Percentiles rank a stretch among this genome's conserved stretches.
phyloP scores from a whole-genome alignment of 2,888 invertebrate species.

The Lepeophtheirus nordmannii region DNA sequence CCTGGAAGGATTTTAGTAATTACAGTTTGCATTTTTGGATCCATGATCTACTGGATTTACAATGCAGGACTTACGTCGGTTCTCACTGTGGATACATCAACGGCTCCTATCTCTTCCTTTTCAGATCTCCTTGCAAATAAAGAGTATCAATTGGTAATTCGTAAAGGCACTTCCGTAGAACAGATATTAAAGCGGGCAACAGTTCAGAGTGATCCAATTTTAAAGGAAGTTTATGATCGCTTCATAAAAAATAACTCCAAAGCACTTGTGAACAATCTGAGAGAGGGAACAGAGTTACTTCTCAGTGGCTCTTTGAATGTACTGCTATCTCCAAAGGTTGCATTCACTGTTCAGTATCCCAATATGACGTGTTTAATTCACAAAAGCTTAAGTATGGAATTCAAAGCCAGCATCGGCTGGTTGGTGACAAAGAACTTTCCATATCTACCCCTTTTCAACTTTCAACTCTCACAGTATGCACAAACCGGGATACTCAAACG shows the following conservation, averaged over 20 bases:
- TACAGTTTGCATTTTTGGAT: conserved; percentile 3
- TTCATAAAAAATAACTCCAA: not conserved
- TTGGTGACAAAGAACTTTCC: not conserved
- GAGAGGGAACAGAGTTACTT: not conserved
- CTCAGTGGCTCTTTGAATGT: not conserved
- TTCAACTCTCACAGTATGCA: not conserved
- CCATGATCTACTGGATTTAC: conserved; percentile 11
- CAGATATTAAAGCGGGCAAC: not conserved
- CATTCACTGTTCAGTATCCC: not conserved
- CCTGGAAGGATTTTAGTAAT: conserved; percentile 13
- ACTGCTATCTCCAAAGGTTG: not conserved
- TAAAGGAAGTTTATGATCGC: not conserved
- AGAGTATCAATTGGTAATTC: conserved; percentile 5
- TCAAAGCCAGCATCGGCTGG: not conserved
- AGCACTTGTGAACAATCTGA: not conserved
- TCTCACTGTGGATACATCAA: conserved; percentile 9
- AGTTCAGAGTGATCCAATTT: not conserved
- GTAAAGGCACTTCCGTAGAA: not conserved
- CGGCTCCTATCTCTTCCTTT: not conserved
- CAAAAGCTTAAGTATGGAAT: not conserved
- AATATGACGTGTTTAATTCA: not conserved
- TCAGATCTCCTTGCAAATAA: not conserved
- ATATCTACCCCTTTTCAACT: not conserved
- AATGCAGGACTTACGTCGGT: conserved; percentile 15
- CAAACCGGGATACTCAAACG: not conserved